phyloP scores from a whole-genome alignment of 1,140 invertebrate species.

The Tetraneura akinire region DNA sequence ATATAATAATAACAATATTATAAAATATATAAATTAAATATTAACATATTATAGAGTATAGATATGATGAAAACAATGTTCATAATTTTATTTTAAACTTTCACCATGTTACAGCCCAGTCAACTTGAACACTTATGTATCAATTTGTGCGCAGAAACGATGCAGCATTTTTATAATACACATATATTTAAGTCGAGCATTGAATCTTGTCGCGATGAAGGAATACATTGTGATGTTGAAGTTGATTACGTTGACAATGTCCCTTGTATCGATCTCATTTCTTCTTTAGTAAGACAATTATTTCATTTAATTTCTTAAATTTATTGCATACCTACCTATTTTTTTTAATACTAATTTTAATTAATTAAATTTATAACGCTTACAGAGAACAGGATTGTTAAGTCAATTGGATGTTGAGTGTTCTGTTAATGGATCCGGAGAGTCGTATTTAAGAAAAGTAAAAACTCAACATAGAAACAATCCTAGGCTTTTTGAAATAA shows the following conservation, averaged over 20 bases:
- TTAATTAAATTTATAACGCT: background rate
- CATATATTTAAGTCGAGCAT: conserved; percentile 94
- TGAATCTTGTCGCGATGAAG: conserved; percentile 91
- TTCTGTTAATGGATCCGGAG: conserved; percentile 80
- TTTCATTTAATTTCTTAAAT: too few species aligned
- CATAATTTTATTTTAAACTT: too few species aligned
- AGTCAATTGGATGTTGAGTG: conserved; percentile 94
- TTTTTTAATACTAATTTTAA: too few species aligned
- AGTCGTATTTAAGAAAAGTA: conserved; percentile 85
- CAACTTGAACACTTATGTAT: conserved; percentile 92
- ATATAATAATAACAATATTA: background rate
- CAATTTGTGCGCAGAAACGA: conserved; percentile 93
- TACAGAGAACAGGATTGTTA: conserved; percentile 79
- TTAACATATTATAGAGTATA: too few species aligned
- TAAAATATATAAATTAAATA: too few species aligned
- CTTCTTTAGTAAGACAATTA: conserved; percentile 71
- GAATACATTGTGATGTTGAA: conserved; percentile 86
- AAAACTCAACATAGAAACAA: conserved; percentile 82
- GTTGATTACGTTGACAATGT: conserved; percentile 95
- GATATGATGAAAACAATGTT: too few species aligned
- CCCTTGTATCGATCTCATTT: conserved; percentile 92
- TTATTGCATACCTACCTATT: too few species aligned
- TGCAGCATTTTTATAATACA: conserved; percentile 97
- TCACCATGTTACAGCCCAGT: conserved; percentile 65
- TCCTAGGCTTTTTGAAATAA: conserved; percentile 71